Evolutionary conservation across 1,140 invertebrate species (phyloP).

Genomic region (Semibalanus balanoides): DNA sequence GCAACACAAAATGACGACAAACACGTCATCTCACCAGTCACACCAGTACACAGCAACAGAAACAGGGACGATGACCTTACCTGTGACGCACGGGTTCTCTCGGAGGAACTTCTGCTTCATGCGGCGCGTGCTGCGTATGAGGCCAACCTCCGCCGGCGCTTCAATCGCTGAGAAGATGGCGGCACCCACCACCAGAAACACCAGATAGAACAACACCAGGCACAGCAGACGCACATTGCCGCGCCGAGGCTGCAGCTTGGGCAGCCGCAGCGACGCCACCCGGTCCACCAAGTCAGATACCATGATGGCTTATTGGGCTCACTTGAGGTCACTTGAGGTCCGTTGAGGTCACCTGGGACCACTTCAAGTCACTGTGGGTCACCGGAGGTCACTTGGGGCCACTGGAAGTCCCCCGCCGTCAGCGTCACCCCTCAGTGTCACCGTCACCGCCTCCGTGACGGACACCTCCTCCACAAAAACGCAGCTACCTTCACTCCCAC

Average conservation of each 20-base stretch:
- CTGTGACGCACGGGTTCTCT: conserved; percentile 42
- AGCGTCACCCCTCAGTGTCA: no score
- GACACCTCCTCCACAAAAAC: no score
- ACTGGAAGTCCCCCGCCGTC: no score
- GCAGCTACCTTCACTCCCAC: no score
- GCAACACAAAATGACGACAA: no score
- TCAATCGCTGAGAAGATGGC: conserved; percentile 56
- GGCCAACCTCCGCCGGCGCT: conserved; percentile 43
- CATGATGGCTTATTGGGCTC: not conserved
- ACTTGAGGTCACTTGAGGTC: no score
- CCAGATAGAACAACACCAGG: conserved; percentile 31
- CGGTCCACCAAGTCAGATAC: not conserved
- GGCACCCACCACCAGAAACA: conserved; percentile 43
- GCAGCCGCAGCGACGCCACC: not conserved
- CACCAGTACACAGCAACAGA: no score
- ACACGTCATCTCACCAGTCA: no score
- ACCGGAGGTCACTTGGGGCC: no score
- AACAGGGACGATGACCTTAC: conserved; percentile 32
- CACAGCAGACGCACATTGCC: conserved; percentile 30
- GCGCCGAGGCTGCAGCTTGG: conserved; percentile 18
- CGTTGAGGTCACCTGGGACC: no score
- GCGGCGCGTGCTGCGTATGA: conserved; percentile 37
- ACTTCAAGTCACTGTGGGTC: no score
- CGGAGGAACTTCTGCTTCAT: conserved; percentile 42
- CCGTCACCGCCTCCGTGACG: no score